These are phyloP conservation scores for Chinchilla lanigera DNA, from an alignment of 2,113 vertebrate genomes.

Conservation along the genomic window DNA sequence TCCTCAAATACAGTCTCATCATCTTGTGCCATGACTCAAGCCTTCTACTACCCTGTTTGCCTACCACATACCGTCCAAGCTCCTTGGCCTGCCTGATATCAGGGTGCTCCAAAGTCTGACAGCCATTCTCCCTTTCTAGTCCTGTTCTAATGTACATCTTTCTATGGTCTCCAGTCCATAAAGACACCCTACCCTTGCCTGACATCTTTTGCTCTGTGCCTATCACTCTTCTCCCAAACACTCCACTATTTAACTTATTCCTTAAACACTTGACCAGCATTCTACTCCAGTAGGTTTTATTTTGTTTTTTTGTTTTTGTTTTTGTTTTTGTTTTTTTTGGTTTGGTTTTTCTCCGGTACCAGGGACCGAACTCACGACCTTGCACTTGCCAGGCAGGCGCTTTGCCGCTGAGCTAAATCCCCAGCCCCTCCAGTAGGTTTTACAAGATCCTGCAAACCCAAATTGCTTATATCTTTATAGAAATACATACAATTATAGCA, in stretches of 20 bases:
- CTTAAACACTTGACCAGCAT: not conserved
- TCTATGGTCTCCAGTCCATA: not conserved
- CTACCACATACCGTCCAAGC: not conserved
- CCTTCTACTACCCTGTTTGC: not conserved
- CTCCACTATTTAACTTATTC: not conserved
- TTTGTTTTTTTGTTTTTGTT: too few species aligned
- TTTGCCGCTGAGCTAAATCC: too few species aligned
- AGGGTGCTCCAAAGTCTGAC: not conserved
- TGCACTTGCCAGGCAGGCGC: too few species aligned
- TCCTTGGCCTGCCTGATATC: not conserved
- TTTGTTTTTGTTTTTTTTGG: too few species aligned
- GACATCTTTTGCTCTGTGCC: not conserved
- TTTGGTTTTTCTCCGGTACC: too few species aligned
- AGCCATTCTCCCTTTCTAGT: not conserved
- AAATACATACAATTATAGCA: not conserved
- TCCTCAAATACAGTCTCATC: slow-evolving; percentile 19
- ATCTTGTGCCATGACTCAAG: not conserved
- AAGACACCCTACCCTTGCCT: not conserved
- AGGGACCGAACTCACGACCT: too few species aligned
- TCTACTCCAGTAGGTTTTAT: not conserved
- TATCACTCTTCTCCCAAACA: not conserved
- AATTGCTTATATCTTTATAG: not conserved
- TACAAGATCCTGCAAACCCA: not conserved
- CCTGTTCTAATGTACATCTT: not conserved
- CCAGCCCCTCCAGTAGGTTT: too few species aligned